A percentile compares a stretch with the other conserved stretches of the same genome.
Conservation (phyloP, 2,113 vertebrate species). For the Morone saxatilis region DNA sequence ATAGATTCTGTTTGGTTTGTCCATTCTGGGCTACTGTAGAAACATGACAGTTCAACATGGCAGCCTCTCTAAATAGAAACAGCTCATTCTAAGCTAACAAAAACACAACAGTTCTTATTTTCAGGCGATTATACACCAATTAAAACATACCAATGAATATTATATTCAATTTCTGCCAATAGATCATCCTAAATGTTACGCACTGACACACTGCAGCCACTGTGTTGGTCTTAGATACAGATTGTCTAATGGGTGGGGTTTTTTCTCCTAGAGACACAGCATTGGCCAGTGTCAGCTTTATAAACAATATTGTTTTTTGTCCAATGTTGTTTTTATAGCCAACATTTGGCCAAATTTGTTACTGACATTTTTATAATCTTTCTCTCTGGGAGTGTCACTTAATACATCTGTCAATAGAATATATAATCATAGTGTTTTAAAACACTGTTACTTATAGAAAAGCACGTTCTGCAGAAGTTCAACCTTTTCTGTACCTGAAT, state of each 20-base stretch:
- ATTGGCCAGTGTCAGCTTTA: neutral
- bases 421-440: neutral
- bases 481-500: neutral
- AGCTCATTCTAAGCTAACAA: no score
- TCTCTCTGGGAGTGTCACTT: neutral
- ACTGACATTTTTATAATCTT: neutral
- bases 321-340: conserved; percentile 16
- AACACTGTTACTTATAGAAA: neutral
- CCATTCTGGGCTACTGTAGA: no score
- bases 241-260: neutral
- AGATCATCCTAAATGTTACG: no score
- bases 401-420: neutral
- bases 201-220: neutral
- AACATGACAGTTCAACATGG: no score
- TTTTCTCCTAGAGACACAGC: neutral
- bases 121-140: no score
- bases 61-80: no score
- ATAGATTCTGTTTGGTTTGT: no score
- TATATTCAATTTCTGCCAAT: neutral
- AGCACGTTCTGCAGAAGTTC: neutral
- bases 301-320: conserved; percentile 13
- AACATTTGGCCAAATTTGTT: conserved; percentile 9
- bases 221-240: conserved; percentile 25
- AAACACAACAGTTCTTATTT: no score
- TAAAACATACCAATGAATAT: no score